Conservation (phyloP, 2,888 invertebrate species). For the Oithona nana region DNA sequence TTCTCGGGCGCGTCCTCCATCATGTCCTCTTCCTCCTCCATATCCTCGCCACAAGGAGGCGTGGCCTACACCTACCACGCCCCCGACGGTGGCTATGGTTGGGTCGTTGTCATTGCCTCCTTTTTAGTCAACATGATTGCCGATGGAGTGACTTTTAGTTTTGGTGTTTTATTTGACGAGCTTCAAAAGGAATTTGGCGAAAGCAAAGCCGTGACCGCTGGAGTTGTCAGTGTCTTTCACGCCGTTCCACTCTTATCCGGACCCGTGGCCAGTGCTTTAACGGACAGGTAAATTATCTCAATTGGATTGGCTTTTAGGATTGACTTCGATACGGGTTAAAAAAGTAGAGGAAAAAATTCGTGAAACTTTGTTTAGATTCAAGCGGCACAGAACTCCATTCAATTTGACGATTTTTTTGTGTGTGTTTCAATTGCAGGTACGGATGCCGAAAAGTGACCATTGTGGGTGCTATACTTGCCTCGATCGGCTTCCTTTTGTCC, state of each 20-base stretch:
- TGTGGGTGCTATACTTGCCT: slow-evolving; percentile 52
- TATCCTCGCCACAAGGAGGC: background rate
- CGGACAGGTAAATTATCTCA: slow-evolving; percentile 38
- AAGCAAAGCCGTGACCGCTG: slow-evolving; percentile 66
- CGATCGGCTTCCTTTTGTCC: slow-evolving; percentile 53
- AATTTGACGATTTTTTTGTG: too few species aligned
- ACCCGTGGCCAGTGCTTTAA: slow-evolving; percentile 61
- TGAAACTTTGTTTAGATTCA: background rate
- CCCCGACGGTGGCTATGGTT: slow-evolving; percentile 80
- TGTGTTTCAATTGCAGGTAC: slow-evolving; percentile 29
- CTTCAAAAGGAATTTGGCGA: slow-evolving; percentile 65
- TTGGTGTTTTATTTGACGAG: slow-evolving; percentile 70
- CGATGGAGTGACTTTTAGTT: slow-evolving; percentile 78
- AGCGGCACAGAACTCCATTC: too few species aligned
- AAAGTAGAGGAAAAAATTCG: too few species aligned
- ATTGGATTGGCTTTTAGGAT: background rate
- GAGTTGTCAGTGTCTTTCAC: slow-evolving; percentile 76
- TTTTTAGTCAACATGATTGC: slow-evolving; percentile 77
- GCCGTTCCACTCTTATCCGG: slow-evolving; percentile 72
- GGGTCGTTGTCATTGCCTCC: slow-evolving; percentile 72
- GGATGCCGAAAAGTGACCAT: slow-evolving; percentile 62
- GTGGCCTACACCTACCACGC: slow-evolving; percentile 27
- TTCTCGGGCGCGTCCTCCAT: background rate
- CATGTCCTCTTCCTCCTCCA: background rate
- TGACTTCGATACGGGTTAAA: background rate